Percentiles rank a stretch among this genome's conserved stretches.
Conservation (phyloP, 2,797 vertebrate species). For the Helicolenus hilgendorfi region DNA sequence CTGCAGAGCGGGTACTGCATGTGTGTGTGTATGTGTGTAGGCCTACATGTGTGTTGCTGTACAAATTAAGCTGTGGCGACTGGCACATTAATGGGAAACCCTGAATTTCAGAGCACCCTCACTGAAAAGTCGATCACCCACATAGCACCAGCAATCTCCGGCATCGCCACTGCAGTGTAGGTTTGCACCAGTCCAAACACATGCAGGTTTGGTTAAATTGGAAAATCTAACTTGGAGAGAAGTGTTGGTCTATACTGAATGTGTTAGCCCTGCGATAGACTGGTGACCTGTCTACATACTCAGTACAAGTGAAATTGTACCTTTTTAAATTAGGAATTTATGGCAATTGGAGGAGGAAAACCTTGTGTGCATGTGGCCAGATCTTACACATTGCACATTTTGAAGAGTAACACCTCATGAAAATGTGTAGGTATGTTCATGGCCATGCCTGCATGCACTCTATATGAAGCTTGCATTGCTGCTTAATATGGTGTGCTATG, state of each 20-base stretch:
- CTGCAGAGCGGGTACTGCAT: not conserved
- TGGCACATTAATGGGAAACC: not conserved
- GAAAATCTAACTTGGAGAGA: not conserved
- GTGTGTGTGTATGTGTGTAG: not conserved
- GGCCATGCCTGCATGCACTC: not conserved
- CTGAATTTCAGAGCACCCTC: no score
- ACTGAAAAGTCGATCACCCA: no score
- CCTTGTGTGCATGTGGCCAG: not conserved
- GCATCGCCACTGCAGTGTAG: not conserved
- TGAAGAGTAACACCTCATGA: not conserved
- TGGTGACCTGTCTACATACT: not conserved
- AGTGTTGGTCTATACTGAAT: not conserved
- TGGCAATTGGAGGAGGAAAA: no score
- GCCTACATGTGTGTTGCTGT: not conserved
- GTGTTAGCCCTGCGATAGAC: not conserved
- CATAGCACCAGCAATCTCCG: no score
- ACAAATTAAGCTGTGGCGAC: not conserved
- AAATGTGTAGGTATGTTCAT: not conserved
- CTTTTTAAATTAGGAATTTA: not conserved
- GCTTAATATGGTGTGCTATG: slow-evolving; percentile 28
- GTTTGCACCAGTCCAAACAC: not conserved
- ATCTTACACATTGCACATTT: not conserved
- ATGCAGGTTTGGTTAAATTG: not conserved
- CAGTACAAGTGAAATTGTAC: not conserved
- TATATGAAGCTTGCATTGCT: not conserved